Conservation (phyloP, 2,113 vertebrate genomes). For the Mus spicilegus region DNA sequence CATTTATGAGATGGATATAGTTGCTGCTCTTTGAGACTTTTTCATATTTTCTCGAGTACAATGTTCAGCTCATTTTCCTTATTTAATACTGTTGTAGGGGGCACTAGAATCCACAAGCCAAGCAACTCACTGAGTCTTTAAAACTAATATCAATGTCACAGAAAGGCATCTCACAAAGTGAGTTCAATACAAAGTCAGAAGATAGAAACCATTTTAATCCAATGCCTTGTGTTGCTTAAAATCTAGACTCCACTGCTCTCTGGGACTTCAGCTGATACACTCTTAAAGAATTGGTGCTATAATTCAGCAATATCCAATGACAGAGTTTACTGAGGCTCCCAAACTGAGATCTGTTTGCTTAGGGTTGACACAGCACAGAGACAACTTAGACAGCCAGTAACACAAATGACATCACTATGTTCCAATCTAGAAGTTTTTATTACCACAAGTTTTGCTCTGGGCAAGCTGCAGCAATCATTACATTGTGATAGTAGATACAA, state of each 20-base stretch:
- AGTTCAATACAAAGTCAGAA: constrained; percentile 89
- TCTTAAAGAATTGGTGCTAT: constrained; percentile 78
- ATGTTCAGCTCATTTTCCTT: background rate
- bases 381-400: constrained; percentile 74
- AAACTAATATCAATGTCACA: constrained; percentile 81
- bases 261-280: constrained; percentile 80
- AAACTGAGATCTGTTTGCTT: constrained; percentile 87
- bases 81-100: constrained; percentile 60
- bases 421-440: constrained; percentile 75
- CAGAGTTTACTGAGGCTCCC: constrained; percentile 83
- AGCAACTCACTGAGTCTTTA: constrained; percentile 79
- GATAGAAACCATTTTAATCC: constrained; percentile 92
- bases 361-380: constrained; percentile 78
- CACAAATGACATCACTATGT: constrained; percentile 66
- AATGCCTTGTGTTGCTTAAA: constrained; percentile 87
- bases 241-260: constrained; percentile 71
- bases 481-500: constrained; percentile 78
- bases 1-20: constrained; percentile 54
- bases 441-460: constrained; percentile 75
- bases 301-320: constrained; percentile 75
- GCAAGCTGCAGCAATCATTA: constrained; percentile 74
- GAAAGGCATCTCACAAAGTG: constrained; percentile 86
- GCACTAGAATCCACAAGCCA: constrained; percentile 76
- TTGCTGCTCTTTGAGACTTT: constrained; percentile 39
- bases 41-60: constrained; percentile 61